Evolutionary conservation across 2,888 invertebrate species (phyloP).

Genomic region (Cylloceria caligata): DNA sequence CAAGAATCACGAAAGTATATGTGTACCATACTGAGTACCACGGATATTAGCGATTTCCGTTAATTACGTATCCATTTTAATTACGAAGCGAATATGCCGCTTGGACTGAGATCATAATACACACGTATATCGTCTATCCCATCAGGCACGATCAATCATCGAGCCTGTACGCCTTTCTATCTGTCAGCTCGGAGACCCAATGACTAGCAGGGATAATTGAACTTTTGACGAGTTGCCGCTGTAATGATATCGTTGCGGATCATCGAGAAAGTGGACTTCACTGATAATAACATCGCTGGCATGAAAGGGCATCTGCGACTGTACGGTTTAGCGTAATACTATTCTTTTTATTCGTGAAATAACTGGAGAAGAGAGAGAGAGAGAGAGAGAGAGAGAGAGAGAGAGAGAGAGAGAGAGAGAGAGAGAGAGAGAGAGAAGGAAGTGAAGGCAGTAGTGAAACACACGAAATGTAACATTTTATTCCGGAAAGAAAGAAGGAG

Average conservation of each 20-base stretch:
- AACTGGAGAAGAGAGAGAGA: not conserved
- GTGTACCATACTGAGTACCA: slow-evolving; percentile 42
- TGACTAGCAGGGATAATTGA: slow-evolving; percentile 68
- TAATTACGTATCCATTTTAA: slow-evolving; percentile 75
- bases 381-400: slow-evolving; percentile 19
- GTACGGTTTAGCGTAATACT: not conserved
- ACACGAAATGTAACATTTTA: slow-evolving; percentile 36
- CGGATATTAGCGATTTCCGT: slow-evolving; percentile 72
- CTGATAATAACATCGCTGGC: slow-evolving; percentile 31
- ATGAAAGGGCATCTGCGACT: slow-evolving; percentile 4
- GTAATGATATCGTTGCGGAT: slow-evolving; percentile 72
- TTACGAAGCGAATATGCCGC: slow-evolving; percentile 54
- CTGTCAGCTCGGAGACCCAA: slow-evolving; percentile 35
- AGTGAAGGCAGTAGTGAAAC: slow-evolving; percentile 1
- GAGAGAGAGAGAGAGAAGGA: slow-evolving; percentile 11
- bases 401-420: slow-evolving; percentile 10
- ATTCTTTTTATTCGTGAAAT: not conserved
- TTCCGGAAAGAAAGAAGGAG: slow-evolving; percentile 41
- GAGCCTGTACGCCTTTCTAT: slow-evolving; percentile 49
- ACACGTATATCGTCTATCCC: slow-evolving; percentile 15
- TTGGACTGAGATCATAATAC: slow-evolving; percentile 32
- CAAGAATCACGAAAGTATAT: not conserved
- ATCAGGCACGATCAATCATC: slow-evolving; percentile 65
- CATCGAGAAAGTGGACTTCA: slow-evolving; percentile 60
- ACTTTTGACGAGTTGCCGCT: slow-evolving; percentile 73